Evolutionary conservation across 2,797 vertebrate genomes (phyloP).

Genomic region (Sebastolobus alascanus): DNA sequence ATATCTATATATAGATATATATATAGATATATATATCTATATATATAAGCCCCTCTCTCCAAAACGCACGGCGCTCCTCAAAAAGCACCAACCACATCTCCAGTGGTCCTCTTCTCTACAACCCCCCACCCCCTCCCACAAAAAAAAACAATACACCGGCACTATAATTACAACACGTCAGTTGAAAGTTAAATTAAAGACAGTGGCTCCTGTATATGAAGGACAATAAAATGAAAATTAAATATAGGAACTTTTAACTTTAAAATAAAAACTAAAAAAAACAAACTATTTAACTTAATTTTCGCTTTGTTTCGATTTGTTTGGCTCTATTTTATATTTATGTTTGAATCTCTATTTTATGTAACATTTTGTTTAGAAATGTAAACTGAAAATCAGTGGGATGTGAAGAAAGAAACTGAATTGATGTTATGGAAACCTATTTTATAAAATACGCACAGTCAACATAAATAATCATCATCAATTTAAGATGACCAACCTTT

Average conservation of each 20-base stretch:
- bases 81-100: conserved; percentile 77
- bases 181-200: conserved; percentile 25
- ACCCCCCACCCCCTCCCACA: conserved; percentile 30
- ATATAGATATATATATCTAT: too few species aligned
- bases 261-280: background rate
- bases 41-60: conserved; percentile 61
- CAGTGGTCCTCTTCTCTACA: conserved; percentile 80
- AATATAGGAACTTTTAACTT: background rate
- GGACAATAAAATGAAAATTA: background rate
- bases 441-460: background rate
- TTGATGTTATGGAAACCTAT: background rate
- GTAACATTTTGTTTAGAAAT: background rate
- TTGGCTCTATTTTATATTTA: background rate
- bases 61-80: conserved; percentile 80
- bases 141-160: conserved; percentile 32
- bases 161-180: conserved; percentile 86
- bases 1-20: too few species aligned
- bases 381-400: background rate
- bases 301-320: background rate
- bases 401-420: background rate
- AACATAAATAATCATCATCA: background rate
- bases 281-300: background rate
- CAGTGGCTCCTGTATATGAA: background rate
- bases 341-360: background rate
- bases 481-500: background rate